Evolutionary conservation across 2,797 vertebrate species (phyloP).

Genomic region (Pantherophis alleghaniensis): DNA sequence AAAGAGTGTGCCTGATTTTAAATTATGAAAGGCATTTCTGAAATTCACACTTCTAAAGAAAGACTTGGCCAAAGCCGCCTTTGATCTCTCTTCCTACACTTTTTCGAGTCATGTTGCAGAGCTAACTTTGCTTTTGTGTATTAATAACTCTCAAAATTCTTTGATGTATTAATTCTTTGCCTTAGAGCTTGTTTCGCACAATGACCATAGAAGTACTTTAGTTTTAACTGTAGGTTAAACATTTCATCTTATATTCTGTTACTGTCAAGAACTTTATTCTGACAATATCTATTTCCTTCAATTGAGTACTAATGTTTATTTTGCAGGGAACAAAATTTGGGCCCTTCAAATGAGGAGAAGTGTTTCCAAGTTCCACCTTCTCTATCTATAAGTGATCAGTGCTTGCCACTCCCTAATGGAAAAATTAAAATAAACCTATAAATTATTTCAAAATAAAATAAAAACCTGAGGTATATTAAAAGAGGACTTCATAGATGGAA

Average conservation of each 20-base stretch:
- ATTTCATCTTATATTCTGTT: background rate
- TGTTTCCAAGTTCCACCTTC: background rate
- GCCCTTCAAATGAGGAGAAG: background rate
- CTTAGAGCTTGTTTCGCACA: constrained; percentile 13
- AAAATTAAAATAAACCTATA: background rate
- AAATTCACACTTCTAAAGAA: background rate
- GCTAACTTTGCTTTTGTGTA: constrained; percentile 42
- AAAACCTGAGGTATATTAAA: background rate
- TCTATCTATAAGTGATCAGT: background rate
- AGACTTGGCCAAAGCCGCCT: constrained; percentile 34
- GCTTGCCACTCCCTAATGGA: background rate
- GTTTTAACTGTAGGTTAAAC: background rate
- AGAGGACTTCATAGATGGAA: background rate
- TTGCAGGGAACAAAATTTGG: background rate
- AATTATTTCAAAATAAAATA: background rate
- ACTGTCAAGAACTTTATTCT: background rate
- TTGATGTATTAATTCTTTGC: constrained; percentile 27
- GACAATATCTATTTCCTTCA: background rate
- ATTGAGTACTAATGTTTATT: background rate
- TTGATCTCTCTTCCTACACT: background rate
- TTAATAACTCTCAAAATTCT: constrained; percentile 45
- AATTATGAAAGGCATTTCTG: background rate
- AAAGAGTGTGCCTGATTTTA: background rate
- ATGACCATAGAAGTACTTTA: constrained; percentile 13
- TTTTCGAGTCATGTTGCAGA: constrained; percentile 46